These are phyloP conservation scores for Dasyornis broadbenti DNA, from an alignment of 2,113 vertebrate genomes.

Conservation along the genomic window DNA sequence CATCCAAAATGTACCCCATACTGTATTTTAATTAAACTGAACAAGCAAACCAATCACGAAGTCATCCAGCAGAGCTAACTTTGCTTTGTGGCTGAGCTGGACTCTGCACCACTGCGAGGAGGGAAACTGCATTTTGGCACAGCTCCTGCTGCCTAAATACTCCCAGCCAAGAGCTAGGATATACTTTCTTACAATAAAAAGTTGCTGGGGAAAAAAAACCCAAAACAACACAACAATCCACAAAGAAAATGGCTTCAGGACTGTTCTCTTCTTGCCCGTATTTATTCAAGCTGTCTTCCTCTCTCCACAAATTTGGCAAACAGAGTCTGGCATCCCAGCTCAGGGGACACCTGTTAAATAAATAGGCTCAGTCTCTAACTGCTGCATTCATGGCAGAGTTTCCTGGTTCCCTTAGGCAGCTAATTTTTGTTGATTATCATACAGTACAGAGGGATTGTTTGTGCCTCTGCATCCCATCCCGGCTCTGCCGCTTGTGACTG, in stretches of 20 bases:
- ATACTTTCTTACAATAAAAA: not conserved
- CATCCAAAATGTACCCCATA: not conserved
- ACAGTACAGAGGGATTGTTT: conserved; percentile 46
- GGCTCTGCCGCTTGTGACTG: not conserved
- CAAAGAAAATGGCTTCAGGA: conserved; percentile 22
- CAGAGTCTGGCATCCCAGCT: conserved; percentile 33
- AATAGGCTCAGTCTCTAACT: conserved; percentile 52
- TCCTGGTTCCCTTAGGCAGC: conserved; percentile 44
- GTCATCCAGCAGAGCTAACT: not conserved
- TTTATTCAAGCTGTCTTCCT: conserved; percentile 51
- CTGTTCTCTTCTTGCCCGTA: not conserved
- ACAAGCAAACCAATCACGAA: not conserved
- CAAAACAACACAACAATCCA: not conserved
- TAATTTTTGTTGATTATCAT: conserved; percentile 51
- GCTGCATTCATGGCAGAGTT: conserved; percentile 48
- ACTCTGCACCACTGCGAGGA: not conserved
- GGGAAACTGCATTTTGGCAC: not conserved
- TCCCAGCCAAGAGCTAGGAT: not conserved
- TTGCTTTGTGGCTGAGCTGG: not conserved
- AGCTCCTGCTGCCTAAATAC: not conserved
- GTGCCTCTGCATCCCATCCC: not conserved
- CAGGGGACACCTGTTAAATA: conserved; percentile 62
- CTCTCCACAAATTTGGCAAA: conserved; percentile 37
- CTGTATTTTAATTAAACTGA: conserved; percentile 49
- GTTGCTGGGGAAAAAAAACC: not conserved